Evolutionary conservation across 2,113 vertebrate genomes (phyloP).

Genomic region (Burhinus oedicnemus): DNA sequence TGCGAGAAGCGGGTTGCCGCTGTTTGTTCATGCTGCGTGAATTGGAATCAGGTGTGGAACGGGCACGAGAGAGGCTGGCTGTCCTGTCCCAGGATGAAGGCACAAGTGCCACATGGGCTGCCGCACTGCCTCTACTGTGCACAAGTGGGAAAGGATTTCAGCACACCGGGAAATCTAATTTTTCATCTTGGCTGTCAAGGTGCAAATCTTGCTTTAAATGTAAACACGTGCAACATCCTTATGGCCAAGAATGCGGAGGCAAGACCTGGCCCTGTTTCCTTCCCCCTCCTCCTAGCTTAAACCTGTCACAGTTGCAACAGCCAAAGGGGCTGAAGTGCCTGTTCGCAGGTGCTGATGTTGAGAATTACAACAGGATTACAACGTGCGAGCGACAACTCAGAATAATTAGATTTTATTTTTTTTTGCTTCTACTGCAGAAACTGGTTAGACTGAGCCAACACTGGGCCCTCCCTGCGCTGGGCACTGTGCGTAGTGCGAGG

Average conservation of each 20-base stretch:
- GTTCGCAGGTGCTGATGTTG: neutral
- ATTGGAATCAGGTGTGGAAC: neutral
- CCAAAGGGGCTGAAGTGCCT: neutral
- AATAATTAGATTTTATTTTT: neutral
- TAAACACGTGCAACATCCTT: neutral
- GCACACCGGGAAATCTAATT: neutral
- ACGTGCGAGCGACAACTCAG: neutral
- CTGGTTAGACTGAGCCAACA: rapidly evolving
- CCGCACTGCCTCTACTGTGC: too few relatives aligned
- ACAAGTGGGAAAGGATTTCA: neutral
- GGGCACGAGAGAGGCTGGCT: neutral
- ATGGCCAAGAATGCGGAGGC: neutral
- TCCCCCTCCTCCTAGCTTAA: neutral
- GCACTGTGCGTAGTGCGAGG: rapidly evolving
- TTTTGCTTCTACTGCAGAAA: neutral
- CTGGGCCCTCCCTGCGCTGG: neutral
- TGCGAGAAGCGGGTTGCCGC: neutral
- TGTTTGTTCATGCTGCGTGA: neutral
- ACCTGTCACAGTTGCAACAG: neutral
- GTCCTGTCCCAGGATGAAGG: neutral
- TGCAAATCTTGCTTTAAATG: neutral
- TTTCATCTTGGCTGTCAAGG: neutral
- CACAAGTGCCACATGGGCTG: neutral
- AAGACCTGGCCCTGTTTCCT: neutral
- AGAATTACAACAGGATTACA: neutral